Evolutionary conservation across 2,888 invertebrate species (phyloP).

Genomic region (Apamea sordens): DNA sequence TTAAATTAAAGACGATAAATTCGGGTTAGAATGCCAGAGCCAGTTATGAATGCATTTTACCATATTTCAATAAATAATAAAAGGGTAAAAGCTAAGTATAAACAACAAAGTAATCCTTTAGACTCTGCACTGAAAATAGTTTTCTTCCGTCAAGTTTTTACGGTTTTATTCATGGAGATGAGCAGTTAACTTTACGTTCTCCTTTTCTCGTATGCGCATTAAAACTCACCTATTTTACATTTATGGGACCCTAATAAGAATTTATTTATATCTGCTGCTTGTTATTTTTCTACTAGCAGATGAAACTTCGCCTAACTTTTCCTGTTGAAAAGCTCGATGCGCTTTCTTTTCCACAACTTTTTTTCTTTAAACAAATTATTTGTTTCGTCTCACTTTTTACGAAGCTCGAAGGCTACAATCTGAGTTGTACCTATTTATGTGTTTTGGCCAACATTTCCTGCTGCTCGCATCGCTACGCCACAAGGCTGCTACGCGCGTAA

Average conservation of each 20-base stretch:
- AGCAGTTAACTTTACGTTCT: slow-evolving; percentile 40
- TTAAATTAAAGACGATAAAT: background rate
- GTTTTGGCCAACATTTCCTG: background rate
- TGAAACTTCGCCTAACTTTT: too few species aligned
- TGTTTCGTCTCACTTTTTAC: background rate
- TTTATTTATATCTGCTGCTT: slow-evolving; percentile 22
- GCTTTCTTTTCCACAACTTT: background rate
- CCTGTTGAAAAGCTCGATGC: background rate
- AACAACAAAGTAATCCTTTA: slow-evolving; percentile 57
- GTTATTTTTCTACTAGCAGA: slow-evolving; percentile 1
- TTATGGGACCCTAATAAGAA: slow-evolving; percentile 25
- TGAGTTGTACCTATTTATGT: background rate
- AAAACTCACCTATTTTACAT: slow-evolving; percentile 38
- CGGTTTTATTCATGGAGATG: slow-evolving; percentile 51
- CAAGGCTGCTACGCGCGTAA: background rate
- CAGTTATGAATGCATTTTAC: slow-evolving; percentile 6
- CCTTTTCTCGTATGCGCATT: slow-evolving; percentile 25
- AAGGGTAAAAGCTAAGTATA: slow-evolving; percentile 19
- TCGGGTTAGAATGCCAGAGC: background rate
- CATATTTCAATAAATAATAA: slow-evolving; percentile 22
- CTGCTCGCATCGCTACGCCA: background rate
- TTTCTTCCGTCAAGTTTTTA: slow-evolving; percentile 48
- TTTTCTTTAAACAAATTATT: background rate
- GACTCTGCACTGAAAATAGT: slow-evolving; percentile 17
- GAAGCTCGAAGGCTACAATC: too few species aligned